Conservation (phyloP, 92 coral and sea anemone species). For the Bergia puertoricense region DNA sequence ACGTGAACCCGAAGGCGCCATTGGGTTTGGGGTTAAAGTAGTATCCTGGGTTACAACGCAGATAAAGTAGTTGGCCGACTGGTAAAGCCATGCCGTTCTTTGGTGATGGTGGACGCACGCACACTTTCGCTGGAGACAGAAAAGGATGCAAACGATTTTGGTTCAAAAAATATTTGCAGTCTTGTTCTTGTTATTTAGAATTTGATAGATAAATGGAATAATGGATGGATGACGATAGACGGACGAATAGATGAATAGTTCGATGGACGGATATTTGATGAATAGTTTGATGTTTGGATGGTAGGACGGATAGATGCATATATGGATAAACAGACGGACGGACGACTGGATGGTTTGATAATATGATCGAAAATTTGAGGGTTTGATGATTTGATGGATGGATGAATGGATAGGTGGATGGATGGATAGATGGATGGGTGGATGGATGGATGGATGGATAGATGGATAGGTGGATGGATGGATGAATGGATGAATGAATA, state of each 20-base stretch:
- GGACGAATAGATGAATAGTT: background rate
- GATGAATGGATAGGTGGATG: background rate
- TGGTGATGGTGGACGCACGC: constrained; percentile 57
- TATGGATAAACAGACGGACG: background rate
- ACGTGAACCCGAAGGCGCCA: constrained; percentile 35
- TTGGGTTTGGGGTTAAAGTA: constrained; percentile 75
- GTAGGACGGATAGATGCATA: background rate
- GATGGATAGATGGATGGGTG: too few relatives aligned
- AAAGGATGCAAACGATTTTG: background rate
- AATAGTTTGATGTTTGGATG: background rate
- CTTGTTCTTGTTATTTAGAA: background rate
- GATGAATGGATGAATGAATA: too few relatives aligned
- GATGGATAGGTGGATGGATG: too few relatives aligned
- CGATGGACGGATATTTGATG: background rate
- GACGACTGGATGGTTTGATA: background rate
- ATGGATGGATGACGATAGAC: background rate
- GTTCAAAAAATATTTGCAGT: background rate
- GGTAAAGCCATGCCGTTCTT: constrained; percentile 48
- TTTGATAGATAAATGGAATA: background rate
- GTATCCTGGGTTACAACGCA: constrained; percentile 62
- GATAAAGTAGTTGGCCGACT: background rate
- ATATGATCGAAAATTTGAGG: background rate
- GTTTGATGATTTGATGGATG: background rate
- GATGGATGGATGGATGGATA: too few relatives aligned
- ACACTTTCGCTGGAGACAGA: constrained; percentile 46